Conservation (phyloP, 2,797 vertebrate species). For the Bradypodion pumilum region DNA sequence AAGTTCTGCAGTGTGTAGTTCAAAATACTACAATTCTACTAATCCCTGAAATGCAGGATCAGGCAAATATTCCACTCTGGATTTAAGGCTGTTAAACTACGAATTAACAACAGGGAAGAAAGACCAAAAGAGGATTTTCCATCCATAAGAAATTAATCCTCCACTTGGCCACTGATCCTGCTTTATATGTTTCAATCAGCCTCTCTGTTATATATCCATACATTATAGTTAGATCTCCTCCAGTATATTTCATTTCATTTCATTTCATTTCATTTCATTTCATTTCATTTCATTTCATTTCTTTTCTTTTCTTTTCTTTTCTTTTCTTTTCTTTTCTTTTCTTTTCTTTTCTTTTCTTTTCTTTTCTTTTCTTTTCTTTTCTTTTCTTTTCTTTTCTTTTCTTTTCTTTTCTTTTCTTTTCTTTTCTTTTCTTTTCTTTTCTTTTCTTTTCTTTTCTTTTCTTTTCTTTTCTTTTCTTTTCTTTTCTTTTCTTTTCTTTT, state of each 20-base stretch:
- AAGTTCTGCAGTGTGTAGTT: not conserved
- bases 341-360: too few relatives aligned
- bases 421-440: too few relatives aligned
- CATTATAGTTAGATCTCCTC: constrained; percentile 25
- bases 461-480: constrained; percentile 41
- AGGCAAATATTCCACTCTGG: constrained; percentile 51
- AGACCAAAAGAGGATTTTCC: constrained; percentile 51
- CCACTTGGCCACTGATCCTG: constrained; percentile 25
- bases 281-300: too few relatives aligned
- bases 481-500: too few relatives aligned
- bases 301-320: too few relatives aligned
- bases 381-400: constrained; percentile 29
- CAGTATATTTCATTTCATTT: constrained; percentile 42
- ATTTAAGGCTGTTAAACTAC: constrained; percentile 47
- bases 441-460: too few relatives aligned
- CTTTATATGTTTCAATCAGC: constrained; percentile 54
- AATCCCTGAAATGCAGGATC: constrained; percentile 34
- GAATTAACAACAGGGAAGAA: constrained; percentile 39
- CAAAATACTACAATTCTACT: not conserved
- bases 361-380: too few relatives aligned
- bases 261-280: too few relatives aligned
- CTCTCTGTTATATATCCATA: constrained; percentile 43
- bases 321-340: too few relatives aligned
- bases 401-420: too few relatives aligned
- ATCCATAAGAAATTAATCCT: constrained; percentile 51